Evolutionary conservation across 2,113 vertebrate species (phyloP).

Genomic region (Thamnaconus septentrionalis): DNA sequence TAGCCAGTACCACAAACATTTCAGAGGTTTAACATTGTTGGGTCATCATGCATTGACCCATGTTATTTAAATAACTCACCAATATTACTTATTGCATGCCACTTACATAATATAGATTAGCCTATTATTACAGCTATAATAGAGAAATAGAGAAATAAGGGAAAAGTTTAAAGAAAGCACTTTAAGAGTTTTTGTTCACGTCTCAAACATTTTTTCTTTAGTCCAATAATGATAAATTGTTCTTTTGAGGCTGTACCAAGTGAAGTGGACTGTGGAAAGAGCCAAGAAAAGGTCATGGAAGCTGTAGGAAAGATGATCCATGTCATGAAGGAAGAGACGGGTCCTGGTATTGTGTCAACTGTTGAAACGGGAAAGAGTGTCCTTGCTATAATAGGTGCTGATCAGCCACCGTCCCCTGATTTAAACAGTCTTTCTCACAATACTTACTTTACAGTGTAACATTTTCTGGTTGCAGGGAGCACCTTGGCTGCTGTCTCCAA

Average conservation of each 20-base stretch:
- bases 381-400: slow-evolving; percentile 74
- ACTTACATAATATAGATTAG: too few species aligned
- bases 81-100: too few species aligned
- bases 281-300: slow-evolving; percentile 62
- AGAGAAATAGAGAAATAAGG: too few species aligned
- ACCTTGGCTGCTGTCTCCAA: slow-evolving; percentile 60
- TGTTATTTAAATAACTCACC: too few species aligned
- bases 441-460: not conserved
- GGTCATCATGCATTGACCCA: too few species aligned
- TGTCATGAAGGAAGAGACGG: slow-evolving; percentile 60
- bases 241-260: slow-evolving; percentile 61
- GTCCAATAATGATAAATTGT: not conserved
- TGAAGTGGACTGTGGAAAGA: slow-evolving; percentile 56
- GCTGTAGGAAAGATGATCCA: slow-evolving; percentile 73
- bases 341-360: slow-evolving; percentile 42
- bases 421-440: not conserved
- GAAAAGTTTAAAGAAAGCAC: not conserved
- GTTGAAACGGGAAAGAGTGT: slow-evolving; percentile 67
- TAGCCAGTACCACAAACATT: too few species aligned
- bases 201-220: not conserved
- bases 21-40: too few species aligned
- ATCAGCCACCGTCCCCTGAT: not conserved
- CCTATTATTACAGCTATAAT: too few species aligned
- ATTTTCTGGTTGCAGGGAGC: slow-evolving; percentile 57
- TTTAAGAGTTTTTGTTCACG: too few species aligned